phyloP scores from a whole-genome alignment of 2,113 vertebrate species.

The Passer domesticus region DNA sequence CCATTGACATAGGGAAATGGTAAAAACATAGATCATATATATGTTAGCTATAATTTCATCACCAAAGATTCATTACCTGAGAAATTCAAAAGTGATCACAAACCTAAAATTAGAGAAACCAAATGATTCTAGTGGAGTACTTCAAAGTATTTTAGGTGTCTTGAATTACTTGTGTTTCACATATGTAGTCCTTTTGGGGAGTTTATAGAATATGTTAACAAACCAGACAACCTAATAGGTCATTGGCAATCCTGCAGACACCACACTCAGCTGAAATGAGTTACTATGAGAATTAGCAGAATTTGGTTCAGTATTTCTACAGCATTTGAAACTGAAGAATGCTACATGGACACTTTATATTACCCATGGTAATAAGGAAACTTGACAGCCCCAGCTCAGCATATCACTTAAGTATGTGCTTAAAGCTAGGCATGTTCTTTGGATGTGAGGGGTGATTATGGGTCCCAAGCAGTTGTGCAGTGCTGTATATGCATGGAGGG shows the following conservation, averaged over 20 bases:
- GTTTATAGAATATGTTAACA: not conserved
- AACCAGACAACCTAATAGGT: not conserved
- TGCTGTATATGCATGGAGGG: not conserved
- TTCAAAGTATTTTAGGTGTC: not conserved
- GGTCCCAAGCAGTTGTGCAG: not conserved
- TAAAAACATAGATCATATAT: not conserved
- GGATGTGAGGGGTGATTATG: not conserved
- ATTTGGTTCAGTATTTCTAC: not conserved
- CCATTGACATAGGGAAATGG: not conserved
- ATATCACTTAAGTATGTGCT: not conserved
- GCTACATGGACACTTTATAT: not conserved
- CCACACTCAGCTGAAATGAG: not conserved
- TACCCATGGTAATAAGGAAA: not conserved
- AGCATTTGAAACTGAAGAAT: not conserved
- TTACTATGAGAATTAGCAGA: not conserved
- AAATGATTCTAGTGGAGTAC: not conserved
- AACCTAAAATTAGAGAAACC: not conserved
- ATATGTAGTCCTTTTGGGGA: not conserved
- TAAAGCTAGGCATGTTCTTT: constrained; percentile 1
- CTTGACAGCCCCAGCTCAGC: not conserved
- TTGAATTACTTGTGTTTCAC: not conserved
- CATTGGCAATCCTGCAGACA: not conserved
- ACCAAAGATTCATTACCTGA: not conserved
- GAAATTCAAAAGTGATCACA: not conserved
- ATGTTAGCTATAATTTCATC: not conserved